These are phyloP conservation scores for Fregetta grallaria DNA, from an alignment of 2,113 vertebrate species.

Conservation along the genomic window DNA sequence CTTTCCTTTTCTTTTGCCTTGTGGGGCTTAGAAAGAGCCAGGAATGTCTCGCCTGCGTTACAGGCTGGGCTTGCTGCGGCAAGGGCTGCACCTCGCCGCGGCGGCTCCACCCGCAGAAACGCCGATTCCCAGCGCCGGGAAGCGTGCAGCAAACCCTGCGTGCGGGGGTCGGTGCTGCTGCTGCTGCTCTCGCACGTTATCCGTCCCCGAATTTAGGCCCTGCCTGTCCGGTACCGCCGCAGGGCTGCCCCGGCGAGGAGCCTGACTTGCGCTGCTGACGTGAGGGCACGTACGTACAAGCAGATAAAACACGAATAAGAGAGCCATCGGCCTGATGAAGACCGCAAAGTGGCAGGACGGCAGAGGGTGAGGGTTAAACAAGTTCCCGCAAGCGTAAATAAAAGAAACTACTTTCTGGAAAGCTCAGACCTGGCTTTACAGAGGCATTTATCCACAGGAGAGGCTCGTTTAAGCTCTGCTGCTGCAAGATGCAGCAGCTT, in stretches of 20 bases:
- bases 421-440: background rate
- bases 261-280: fast-evolving
- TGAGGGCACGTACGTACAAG: fast-evolving
- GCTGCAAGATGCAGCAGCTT: background rate
- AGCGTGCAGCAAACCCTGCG: fast-evolving
- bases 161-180: background rate
- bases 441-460: background rate
- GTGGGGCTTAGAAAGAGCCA: background rate
- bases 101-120: background rate
- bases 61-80: background rate
- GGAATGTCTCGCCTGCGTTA: background rate
- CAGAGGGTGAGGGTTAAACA: background rate
- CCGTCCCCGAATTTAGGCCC: background rate
- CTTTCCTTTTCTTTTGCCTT: background rate
- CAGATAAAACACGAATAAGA: background rate
- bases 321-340: background rate
- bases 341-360: fast-evolving
- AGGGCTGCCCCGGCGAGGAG: background rate
- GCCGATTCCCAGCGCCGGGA: background rate
- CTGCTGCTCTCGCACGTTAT: fast-evolving
- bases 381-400: background rate
- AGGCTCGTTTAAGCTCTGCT: background rate
- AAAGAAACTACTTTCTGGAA: background rate
- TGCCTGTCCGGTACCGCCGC: fast-evolving
- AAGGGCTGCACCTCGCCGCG: background rate